phyloP scores from a whole-genome alignment of 2,797 vertebrate species.

The Masticophis lateralis region DNA sequence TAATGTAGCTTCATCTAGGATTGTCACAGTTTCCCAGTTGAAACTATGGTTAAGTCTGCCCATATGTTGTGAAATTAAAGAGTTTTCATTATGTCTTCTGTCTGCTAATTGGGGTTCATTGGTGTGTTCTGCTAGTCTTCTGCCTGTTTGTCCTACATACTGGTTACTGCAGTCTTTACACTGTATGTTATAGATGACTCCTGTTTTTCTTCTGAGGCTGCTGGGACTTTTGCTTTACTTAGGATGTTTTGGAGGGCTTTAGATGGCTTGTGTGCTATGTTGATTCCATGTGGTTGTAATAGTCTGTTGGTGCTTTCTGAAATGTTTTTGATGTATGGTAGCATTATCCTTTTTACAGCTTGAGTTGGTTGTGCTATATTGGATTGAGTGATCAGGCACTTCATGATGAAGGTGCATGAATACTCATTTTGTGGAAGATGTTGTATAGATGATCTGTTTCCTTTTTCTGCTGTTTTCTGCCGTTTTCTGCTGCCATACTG shows the following conservation, averaged over 20 bases:
- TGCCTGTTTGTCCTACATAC: background rate
- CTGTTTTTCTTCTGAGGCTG: background rate
- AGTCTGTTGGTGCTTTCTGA: background rate
- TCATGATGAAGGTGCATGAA: background rate
- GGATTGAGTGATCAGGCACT: background rate
- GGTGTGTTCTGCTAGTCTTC: background rate
- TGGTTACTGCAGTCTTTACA: background rate
- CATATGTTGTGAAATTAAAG: background rate
- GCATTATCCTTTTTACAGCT: background rate
- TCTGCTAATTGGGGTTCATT: background rate
- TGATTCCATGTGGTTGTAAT: background rate
- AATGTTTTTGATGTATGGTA: background rate
- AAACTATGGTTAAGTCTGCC: background rate
- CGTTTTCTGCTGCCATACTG: no score
- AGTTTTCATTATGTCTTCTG: background rate
- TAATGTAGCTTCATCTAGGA: background rate
- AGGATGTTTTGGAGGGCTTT: background rate
- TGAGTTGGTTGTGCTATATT: background rate
- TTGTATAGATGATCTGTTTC: background rate
- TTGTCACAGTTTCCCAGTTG: background rate
- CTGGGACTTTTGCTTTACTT: background rate
- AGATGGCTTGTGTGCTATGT: background rate
- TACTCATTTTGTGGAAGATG: background rate
- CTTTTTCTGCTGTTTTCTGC: background rate
- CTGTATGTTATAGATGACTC: background rate